Conservation (phyloP, 2,888 invertebrate genomes). For the Dexiosoma caninum region DNA sequence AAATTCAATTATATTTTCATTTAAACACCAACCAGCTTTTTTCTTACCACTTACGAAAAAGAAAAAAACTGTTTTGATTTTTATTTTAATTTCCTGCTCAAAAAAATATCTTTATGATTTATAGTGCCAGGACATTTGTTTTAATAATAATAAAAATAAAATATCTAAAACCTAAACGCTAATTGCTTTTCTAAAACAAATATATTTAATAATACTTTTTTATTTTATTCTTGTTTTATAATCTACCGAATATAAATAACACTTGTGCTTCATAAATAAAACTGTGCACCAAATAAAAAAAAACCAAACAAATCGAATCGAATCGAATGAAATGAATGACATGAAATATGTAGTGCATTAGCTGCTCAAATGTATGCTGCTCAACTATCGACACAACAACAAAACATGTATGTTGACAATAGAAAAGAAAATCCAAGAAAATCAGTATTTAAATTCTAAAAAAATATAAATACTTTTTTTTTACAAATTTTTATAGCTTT, state of each 20-base stretch:
- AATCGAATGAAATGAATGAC: slow-evolving; percentile 50
- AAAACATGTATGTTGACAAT: slow-evolving; percentile 89
- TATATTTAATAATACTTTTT: slow-evolving; percentile 61
- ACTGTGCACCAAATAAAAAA: background rate
- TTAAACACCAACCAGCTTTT: background rate
- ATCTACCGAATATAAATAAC: slow-evolving; percentile 32
- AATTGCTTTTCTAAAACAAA: slow-evolving; percentile 61
- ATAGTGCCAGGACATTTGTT: slow-evolving; percentile 76
- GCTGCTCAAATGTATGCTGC: slow-evolving; percentile 97
- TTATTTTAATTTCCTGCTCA: slow-evolving; percentile 27
- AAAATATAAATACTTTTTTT: slow-evolving; percentile 53
- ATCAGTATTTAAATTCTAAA: slow-evolving; percentile 58
- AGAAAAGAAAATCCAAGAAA: slow-evolving; percentile 11
- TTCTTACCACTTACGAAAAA: background rate
- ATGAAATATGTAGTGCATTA: slow-evolving; percentile 97
- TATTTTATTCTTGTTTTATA: slow-evolving; percentile 61
- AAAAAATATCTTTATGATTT: slow-evolving; percentile 62
- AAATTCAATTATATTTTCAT: slow-evolving; percentile 10
- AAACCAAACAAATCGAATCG: slow-evolving; percentile 64
- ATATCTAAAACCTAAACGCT: slow-evolving; percentile 57
- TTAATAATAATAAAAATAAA: slow-evolving; percentile 31
- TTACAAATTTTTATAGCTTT: slow-evolving; percentile 51
- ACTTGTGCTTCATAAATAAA: slow-evolving; percentile 47
- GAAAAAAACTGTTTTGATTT: slow-evolving; percentile 30
- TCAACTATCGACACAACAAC: slow-evolving; percentile 94